Percentiles rank a stretch among this genome's conserved stretches.
Conservation (phyloP, 2,113 vertebrate genomes). For the Ranitomeya variabilis region DNA sequence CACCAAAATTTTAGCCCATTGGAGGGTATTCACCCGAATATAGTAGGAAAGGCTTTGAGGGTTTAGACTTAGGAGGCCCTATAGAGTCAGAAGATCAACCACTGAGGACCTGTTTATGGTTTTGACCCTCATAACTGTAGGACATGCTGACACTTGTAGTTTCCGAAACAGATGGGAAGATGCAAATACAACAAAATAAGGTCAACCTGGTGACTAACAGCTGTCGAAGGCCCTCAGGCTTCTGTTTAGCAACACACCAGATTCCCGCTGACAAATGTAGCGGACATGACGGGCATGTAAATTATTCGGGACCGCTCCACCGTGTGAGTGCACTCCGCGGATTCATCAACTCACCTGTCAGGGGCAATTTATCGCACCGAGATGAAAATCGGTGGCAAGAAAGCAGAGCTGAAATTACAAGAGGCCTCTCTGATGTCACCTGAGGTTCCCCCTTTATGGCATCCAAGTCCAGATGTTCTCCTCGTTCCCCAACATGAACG, state of each 20-base stretch:
- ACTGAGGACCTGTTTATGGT: not conserved
- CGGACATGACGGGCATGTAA: not conserved
- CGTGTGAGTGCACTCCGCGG: not conserved
- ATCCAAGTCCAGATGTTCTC: slow-evolving; percentile 46
- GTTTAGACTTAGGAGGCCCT: too few relatives aligned
- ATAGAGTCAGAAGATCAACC: not conserved
- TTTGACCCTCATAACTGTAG: not conserved
- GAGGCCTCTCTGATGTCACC: not conserved
- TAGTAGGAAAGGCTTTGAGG: too few relatives aligned
- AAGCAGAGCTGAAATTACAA: not conserved
- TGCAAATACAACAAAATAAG: not conserved
- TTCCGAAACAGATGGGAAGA: not conserved
- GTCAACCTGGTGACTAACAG: not conserved
- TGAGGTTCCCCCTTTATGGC: not conserved
- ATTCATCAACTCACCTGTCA: slow-evolving; percentile 7
- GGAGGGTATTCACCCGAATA: too few relatives aligned
- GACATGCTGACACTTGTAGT: not conserved
- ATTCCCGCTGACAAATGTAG: not conserved
- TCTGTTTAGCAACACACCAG: not conserved
- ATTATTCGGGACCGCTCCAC: not conserved
- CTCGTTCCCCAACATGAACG: slow-evolving; percentile 34
- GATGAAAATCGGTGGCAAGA: not conserved
- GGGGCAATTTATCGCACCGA: not conserved
- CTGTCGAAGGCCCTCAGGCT: not conserved
- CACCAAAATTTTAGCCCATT: too few relatives aligned